Evolutionary conservation across 2,888 invertebrate genomes (phyloP), one percentile per base, ranked within the genome.

Genomic region (Habrosyne pyritoides): DNA sequence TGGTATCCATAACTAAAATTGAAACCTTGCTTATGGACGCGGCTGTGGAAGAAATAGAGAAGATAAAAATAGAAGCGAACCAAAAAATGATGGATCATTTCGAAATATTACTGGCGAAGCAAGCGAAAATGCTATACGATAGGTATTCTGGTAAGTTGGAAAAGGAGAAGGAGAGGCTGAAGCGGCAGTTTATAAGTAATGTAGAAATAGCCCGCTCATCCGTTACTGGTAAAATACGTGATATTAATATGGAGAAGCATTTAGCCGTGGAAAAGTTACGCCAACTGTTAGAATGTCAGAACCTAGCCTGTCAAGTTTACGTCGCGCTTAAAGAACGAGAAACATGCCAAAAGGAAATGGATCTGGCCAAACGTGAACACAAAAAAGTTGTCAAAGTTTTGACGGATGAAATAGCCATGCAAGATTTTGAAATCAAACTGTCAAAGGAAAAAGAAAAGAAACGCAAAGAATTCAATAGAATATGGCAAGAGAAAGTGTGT

Each of bases 221-320:
- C 0, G 68, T 79, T 64, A 64, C 64, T 10, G 64, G 73, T n/a
- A 66, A 68, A 56, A 49, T 90, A 28, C 90, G 90, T 56, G 86
- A 89, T 54, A 76, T 89, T 10, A 86, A 86, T 14, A 63, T 86
- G 2, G 90, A 91, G 55, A 91, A 91, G 70, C 86, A 87, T 61
- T 54, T 77, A n/a, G 81, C 83, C 24, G 64, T 89, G 54, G 87
- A 90, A 61, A 91, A 86, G 52, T 50, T 88, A 12, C 72, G 86
- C 53, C 71, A 84, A 36, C 66, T 82, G 21, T 68, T 89, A 2
- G 80, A 88, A 68, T 86, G 84, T 61, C 85, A 86, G 67, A 91
- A 86, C 53, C 69, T 91, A n/a, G 91, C 91, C 7, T 91, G 91
- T 72, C 84, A 87, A 74, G 76, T 88, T 7, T 92, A 91, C 63